phyloP scores from a whole-genome alignment of 2,113 vertebrate genomes.

The Poeciliopsis occidentalis region DNA sequence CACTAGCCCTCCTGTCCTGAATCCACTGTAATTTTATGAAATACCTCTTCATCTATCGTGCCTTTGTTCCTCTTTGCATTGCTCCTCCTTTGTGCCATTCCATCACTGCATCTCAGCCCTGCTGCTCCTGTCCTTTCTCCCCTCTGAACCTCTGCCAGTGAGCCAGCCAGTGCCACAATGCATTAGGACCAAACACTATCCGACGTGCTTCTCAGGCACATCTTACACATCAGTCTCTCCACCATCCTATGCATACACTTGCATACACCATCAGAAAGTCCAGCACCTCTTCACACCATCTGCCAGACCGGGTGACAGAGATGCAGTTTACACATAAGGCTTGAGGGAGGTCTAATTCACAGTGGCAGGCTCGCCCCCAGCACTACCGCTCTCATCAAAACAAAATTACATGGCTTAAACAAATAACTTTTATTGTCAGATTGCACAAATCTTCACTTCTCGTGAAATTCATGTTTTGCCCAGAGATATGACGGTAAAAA shows the following conservation, averaged over 20 bases:
- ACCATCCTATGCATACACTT: conserved; percentile 19
- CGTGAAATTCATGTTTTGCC: conserved; percentile 31
- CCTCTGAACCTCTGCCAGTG: conserved; percentile 69
- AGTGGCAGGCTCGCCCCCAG: conserved; percentile 51
- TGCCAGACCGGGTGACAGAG: conserved; percentile 67
- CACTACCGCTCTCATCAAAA: conserved; percentile 28
- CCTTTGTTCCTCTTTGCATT: conserved; percentile 36
- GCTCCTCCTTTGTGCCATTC: conserved; percentile 14
- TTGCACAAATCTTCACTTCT: conserved; percentile 32
- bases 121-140: conserved; percentile 59
- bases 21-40: conserved; percentile 47
- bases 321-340: conserved; percentile 55
- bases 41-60: conserved; percentile 38
- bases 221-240: conserved; percentile 48
- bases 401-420: conserved; percentile 20
- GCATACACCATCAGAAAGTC: conserved; percentile 37
- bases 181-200: conserved; percentile 70
- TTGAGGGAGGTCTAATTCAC: conserved; percentile 58
- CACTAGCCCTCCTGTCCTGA: conserved; percentile 17
- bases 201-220: conserved; percentile 64
- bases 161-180: conserved; percentile 69
- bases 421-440: conserved; percentile 45
- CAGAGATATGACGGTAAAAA: conserved; percentile 33
- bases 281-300: conserved; percentile 60
- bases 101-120: conserved; percentile 29